Conservation (phyloP, 2,797 vertebrate species). For the Sebastes oblongus region DNA sequence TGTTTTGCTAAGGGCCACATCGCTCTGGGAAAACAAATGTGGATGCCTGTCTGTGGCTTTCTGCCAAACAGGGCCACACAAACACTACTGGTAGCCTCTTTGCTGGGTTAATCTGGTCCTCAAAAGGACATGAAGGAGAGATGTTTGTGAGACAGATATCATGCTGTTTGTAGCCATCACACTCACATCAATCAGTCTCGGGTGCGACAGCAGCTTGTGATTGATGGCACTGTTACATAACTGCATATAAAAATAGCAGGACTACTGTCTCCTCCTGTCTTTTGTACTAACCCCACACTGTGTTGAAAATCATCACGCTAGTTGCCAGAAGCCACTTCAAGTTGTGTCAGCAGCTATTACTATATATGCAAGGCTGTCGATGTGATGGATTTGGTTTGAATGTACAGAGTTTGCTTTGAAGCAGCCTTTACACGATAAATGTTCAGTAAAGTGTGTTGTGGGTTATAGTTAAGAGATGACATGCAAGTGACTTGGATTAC, state of each 20-base stretch:
- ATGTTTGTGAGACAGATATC: constrained; percentile 7
- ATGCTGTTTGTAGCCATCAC: constrained; percentile 7
- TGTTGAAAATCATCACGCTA: constrained; percentile 29
- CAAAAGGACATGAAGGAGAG: neutral
- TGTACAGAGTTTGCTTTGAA: constrained; percentile 31
- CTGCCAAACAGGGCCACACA: constrained; percentile 29
- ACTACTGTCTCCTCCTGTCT: constrained; percentile 21
- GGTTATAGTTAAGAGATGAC: neutral
- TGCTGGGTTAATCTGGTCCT: constrained; percentile 7
- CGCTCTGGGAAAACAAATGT: constrained; percentile 66
- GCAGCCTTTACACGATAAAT: constrained; percentile 8
- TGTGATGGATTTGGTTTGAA: constrained; percentile 57
- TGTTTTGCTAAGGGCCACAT: constrained; percentile 12
- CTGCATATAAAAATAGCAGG: constrained; percentile 33
- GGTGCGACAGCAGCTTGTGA: constrained; percentile 30
- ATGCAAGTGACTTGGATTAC: neutral
- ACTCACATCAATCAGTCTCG: constrained; percentile 14
- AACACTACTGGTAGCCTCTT: constrained; percentile 16
- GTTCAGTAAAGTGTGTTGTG: neutral
- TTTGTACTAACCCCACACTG: constrained; percentile 2
- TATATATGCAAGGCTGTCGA: constrained; percentile 14
- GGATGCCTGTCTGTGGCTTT: constrained; percentile 18
- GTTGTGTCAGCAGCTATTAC: constrained; percentile 53
- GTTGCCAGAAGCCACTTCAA: constrained; percentile 32
- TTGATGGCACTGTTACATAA: constrained; percentile 34